Evolutionary conservation across 2,797 vertebrate species (phyloP), one percentile per base, ranked within the genome.

Genomic region (Alca torda): DNA sequence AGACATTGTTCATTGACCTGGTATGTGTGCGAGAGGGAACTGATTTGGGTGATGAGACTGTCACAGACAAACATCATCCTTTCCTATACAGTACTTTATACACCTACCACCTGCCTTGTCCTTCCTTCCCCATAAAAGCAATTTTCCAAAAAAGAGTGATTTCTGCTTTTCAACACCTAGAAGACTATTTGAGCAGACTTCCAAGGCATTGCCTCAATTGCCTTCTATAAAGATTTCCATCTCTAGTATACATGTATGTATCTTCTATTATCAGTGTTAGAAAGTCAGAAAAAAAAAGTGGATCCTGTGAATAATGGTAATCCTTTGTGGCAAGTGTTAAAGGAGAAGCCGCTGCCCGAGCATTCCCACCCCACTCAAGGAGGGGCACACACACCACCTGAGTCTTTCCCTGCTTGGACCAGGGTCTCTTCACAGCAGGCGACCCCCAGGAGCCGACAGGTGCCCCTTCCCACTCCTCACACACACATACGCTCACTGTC

Each of bases 401-500:
- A 15, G 61, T 31, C 24, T 43, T 63, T 31, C 28, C 28, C 28
- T 43, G 61, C 19, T 63, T 1, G 9, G 39, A 63, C 28, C 61
- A 63, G 18, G 18, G 9, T 31, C 13, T 28, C 39, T 15, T 43
- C 4, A 6, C 61, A 63, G 13, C 13, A 4, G 6, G 13, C 3
- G 9, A 31, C 13, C 8, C 28, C 18, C 2, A 3, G 13, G 61
- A 61, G 25, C 59, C 3, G 4, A 61, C 1, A 4, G 16, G 25
- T 61, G 35, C 25, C 25, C 35, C 25, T 61, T 60, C 35, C 25
- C 7, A 18, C 35, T 61, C 16, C 59, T 61, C 59, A 37, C 35
- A 14, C 18, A 41, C 39, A 30, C 17, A 20, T 6, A 54, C 7
- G 12, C 18, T 30, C 28, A 20, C 61, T 31, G 13, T 41, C 0